phyloP scores from a whole-genome alignment of 2,113 vertebrate species.

The Bostrychus sinensis region DNA sequence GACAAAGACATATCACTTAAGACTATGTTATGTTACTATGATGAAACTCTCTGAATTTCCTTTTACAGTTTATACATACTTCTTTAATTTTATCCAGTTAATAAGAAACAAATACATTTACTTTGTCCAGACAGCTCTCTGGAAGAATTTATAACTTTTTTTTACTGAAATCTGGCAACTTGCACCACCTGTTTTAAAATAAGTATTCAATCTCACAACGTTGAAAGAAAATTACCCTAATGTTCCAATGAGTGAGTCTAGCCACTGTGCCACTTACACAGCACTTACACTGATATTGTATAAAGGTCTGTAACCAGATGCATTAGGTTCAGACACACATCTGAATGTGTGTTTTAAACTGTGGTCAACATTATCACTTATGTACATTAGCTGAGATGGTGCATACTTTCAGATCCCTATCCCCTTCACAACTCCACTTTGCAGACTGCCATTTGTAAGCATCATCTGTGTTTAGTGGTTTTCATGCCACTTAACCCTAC shows the following conservation, averaged over 20 bases:
- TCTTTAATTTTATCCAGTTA: not conserved
- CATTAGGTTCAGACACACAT: not conserved
- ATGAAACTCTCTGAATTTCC: too few species aligned
- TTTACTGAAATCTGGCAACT: too few species aligned
- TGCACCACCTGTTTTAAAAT: too few species aligned
- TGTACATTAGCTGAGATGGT: conserved; percentile 1
- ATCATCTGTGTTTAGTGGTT: conserved; percentile 20
- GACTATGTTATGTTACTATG: too few species aligned
- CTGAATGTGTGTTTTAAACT: not conserved
- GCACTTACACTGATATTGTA: not conserved
- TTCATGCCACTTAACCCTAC: conserved; percentile 14
- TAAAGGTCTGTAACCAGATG: not conserved
- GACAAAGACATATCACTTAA: too few species aligned
- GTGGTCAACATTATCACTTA: not conserved
- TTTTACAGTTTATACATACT: too few species aligned
- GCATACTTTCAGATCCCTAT: not conserved
- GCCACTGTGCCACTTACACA: not conserved
- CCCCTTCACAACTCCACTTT: conserved; percentile 1
- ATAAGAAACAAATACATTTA: not conserved
- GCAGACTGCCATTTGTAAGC: not conserved
- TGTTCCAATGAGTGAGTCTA: not conserved
- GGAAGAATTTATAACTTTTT: too few species aligned
- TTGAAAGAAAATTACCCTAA: not conserved
- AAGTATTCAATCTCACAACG: too few species aligned
- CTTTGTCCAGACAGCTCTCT: too few species aligned